Conservation (phyloP, 2,888 invertebrate species). For the Drosophila dives region DNA sequence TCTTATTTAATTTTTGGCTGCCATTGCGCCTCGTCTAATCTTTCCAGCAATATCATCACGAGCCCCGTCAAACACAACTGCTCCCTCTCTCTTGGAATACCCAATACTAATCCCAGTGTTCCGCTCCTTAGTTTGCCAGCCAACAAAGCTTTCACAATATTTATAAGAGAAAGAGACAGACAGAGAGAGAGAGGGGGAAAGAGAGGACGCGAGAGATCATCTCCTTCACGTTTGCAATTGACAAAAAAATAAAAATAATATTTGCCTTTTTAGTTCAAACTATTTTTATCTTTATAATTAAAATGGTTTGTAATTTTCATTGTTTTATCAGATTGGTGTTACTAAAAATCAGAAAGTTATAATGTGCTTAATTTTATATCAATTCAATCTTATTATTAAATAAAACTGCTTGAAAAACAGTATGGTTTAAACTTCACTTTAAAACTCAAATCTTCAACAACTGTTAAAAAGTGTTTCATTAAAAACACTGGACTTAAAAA, state of each 20-base stretch:
- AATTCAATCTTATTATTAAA: no score
- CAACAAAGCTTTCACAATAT: slow-evolving; percentile 10
- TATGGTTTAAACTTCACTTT: no score
- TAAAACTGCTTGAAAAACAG: no score
- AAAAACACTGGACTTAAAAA: no score
- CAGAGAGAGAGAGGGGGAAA: background rate
- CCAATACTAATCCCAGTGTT: slow-evolving; percentile 1
- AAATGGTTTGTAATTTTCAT: background rate
- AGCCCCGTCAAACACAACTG: slow-evolving; percentile 25
- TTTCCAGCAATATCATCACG: slow-evolving; percentile 81
- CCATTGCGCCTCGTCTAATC: slow-evolving; percentile 76
- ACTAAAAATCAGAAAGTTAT: no score
- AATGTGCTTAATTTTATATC: no score
- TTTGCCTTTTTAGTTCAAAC: no score
- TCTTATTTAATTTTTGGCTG: slow-evolving; percentile 77
- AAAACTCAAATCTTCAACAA: no score
- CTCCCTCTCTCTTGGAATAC: background rate
- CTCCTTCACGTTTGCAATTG: background rate
- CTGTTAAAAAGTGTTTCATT: no score
- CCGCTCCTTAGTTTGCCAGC: slow-evolving; percentile 11
- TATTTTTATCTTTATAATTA: background rate
- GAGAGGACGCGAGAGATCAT: background rate
- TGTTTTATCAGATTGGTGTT: background rate
- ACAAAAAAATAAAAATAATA: background rate
- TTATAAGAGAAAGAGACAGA: background rate